phyloP scores from a whole-genome alignment of 30 jellyfish, hydroid and myxozoan genomes.

The Aurelia aurita region DNA sequence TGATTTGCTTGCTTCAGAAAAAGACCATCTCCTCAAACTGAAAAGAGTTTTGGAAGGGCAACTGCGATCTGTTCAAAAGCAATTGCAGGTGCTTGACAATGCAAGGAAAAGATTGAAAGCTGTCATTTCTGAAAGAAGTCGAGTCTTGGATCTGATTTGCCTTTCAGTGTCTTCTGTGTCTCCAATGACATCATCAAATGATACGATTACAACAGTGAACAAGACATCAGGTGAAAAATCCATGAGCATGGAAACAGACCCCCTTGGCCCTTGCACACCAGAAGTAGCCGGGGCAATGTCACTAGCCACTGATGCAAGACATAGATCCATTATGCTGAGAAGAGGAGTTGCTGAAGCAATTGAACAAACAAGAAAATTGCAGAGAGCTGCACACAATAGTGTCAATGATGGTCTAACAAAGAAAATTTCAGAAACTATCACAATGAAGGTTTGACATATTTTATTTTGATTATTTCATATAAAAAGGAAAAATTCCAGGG shows the following conservation, averaged over 20 bases:
- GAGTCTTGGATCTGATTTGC: conserved; percentile 86
- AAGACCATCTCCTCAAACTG: conserved; percentile 69
- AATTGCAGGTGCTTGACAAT: conserved; percentile 82
- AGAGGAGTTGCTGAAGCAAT: conserved; percentile 76
- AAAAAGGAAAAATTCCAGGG: no score
- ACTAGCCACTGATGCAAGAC: conserved; percentile 85
- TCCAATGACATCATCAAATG: conserved; percentile 19
- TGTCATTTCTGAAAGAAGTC: conserved; percentile 81
- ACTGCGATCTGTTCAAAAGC: conserved; percentile 88
- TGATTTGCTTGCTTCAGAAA: conserved; percentile 83
- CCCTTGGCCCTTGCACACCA: conserved; percentile 93
- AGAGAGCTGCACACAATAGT: conserved; percentile 79
- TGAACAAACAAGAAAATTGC: conserved; percentile 68
- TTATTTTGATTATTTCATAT: no score
- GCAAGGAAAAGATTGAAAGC: conserved; percentile 89
- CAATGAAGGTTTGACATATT: conserved; percentile 74
- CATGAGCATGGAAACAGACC: conserved; percentile 53
- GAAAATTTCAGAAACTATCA: conserved; percentile 86
- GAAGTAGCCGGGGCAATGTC: conserved; percentile 90
- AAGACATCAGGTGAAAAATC: background rate
- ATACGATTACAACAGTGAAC: background rate
- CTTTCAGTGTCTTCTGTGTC: conserved; percentile 71
- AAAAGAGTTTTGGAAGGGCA: conserved; percentile 84
- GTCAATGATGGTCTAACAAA: conserved; percentile 91
- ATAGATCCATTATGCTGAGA: conserved; percentile 70